Base-by-base conservation (phyloP, 2,797 vertebrate species). In the Tachyglossus aculeatus region DNA sequence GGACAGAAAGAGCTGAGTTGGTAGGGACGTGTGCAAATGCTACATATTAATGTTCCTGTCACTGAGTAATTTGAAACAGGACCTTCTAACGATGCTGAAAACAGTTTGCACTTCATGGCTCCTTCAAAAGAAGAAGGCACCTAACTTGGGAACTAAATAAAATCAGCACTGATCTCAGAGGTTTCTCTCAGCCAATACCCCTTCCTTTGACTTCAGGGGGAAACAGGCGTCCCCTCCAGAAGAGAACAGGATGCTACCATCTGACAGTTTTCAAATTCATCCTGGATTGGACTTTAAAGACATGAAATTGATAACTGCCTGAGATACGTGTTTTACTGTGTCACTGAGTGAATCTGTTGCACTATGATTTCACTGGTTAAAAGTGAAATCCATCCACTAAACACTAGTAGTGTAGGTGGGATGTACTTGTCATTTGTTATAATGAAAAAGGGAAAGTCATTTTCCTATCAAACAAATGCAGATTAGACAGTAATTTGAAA, bases 401-500 rank as follows among this genome's bases (percentile, higher is more conserved):
- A 80, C 16, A 50, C 1, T 62, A 22, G 24, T 48, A 83, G 90
- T 73, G 82, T 88, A 82, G 72, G 61, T 38, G 68, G 21, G 18
- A 41, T 72, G 67, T 71, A n/a, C 52, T 15, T 79, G 37, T 36
- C 19, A 68, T 29, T 73, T 78, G 77, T 65, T 44, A 66, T 78
- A 38, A 68, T 66, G 69, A 82, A 88, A 86, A 82, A 52, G 40
- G 34, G 48, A 76, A 83, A 80, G 33, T 34, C 77, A 48, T 67
- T 55, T 85, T 72, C 74, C 24, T 51, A 82, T 80, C 62, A 65
- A 78, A 85, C 63, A 52, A 67, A 81, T 3, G 77, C 37, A 62
- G 37, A 31, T 83, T 75, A 76, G 55, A 78, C 2, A 85, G 60
- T 47, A 64, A 64, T 77, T 80, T 81, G n/a, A 80, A 88, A 81